Evolutionary conservation across 2,797 vertebrate species (phyloP), one percentile per base, ranked within the genome.

Genomic region (Apogon hyalosoma): DNA sequence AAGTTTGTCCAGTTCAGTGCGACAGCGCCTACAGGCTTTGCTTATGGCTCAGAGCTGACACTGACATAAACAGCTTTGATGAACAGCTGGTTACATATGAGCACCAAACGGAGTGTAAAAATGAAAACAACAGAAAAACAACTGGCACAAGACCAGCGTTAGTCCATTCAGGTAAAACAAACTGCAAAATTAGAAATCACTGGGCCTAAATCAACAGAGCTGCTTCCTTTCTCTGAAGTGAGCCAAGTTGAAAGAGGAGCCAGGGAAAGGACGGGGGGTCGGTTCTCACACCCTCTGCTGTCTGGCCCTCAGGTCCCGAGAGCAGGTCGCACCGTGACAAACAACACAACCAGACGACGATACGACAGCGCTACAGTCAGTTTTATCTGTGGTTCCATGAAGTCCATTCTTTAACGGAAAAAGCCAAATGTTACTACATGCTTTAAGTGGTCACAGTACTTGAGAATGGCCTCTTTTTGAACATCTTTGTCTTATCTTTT

Each of bases 231-330:
- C 36, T n/a, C 51, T 47, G 43, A 57, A 39, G 28, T 15, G 54
- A 79, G 77, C 61, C 70, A 79, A 76, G 50, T 21, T 19, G 28
- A 56, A 46, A 63, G 70, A 85, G 33, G 68, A 79, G 76, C 63
- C 63, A 62, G 59, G 69, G 73, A 82, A 86, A 66, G 63, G 67
- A 73, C 75, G 76, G 57, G 31, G 42, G 65, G 74, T 59, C 12
- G 0, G 68, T 80, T 81, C 84, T 74, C 86, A 87, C 75, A 82
- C 55, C 48, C 67, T 61, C 77, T 39, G 50, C 55, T 52, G 55
- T 61, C 53, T 77, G 75, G 75, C 61, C 65, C 45, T 39, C 39
- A 12, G 39, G 33, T 28, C 31, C 6, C 28, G 6, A 41, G 55
- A 63, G 6, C 47, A 31, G 28, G 15, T 52, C 55, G 21, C 67